Percentiles rank a stretch among this genome's conserved stretches.
Evolutionary conservation across 2,888 invertebrate genomes (phyloP).

Genomic region (Psylliodes chrysocephalus): DNA sequence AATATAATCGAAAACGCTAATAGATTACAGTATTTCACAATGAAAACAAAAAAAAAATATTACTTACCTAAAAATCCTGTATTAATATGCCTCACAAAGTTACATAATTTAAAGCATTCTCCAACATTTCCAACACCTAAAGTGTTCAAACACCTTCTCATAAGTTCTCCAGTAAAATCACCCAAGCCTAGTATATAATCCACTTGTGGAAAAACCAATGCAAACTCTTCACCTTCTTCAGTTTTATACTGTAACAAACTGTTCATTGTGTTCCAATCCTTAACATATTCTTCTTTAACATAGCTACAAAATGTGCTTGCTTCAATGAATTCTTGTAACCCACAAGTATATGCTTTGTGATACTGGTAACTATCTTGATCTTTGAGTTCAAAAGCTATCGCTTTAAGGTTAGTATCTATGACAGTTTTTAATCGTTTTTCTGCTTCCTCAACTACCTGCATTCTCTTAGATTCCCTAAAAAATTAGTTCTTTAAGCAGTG

Average conservation of each 20-base stretch:
- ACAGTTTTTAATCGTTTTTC: constrained; percentile 74
- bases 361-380: constrained; percentile 78
- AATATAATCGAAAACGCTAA: too few relatives aligned
- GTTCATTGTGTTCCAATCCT: constrained; percentile 65
- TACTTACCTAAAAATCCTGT: constrained; percentile 71
- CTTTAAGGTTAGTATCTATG: constrained; percentile 69
- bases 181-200: constrained; percentile 82
- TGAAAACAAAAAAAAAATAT: neutral
- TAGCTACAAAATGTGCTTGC: constrained; percentile 83
- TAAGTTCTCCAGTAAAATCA: constrained; percentile 90
- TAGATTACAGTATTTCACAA: too few relatives aligned
- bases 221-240: constrained; percentile 42
- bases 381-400: constrained; percentile 79
- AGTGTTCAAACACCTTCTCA: constrained; percentile 88
- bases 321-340: constrained; percentile 86
- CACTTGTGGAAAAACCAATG: constrained; percentile 61
- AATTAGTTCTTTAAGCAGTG: too few relatives aligned
- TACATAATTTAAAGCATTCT: constrained; percentile 77
- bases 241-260: constrained; percentile 52
- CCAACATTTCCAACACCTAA: constrained; percentile 79
- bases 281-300: constrained; percentile 70
- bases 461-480: constrained; percentile 67
- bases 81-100: constrained; percentile 75
- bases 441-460: constrained; percentile 71
- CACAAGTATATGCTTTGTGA: constrained; percentile 73